Evolutionary conservation across 2,797 vertebrate species (phyloP), one percentile per base, ranked within the genome.

Genomic region (Coendou prehensilis): DNA sequence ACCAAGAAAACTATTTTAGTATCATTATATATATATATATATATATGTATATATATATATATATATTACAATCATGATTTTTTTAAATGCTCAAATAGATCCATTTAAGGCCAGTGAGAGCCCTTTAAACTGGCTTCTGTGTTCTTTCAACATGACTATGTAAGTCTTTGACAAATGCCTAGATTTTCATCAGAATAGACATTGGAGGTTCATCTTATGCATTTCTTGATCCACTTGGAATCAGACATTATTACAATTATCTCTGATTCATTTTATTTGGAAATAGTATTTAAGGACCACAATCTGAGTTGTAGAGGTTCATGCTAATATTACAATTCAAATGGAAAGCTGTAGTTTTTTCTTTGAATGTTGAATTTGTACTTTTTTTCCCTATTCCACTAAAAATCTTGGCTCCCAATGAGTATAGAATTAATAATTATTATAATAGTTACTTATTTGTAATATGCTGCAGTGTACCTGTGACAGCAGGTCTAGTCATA

Each of bases 231-330:
- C 52, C 3, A 54, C 37, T 75, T 94, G 63, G 45, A 87, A 82
- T 93, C 30, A 79, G 0, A 10, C 17, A n/a, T 91, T 96, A 93
- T 61, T 2, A 50, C 4, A 59, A 22, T 10, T 50, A 94, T 75
- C 20, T 37, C 52, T 95, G 10, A 1, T 90, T 84, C 23, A 18
- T 95, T 82, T 83, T 73, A 71, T 54, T 93, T 22, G 64, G 18
- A 85, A 88, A 81, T 56, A 54, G 18, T 75, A 82, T 86, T 94
- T 93, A 93, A 81, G 76, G 52, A 81, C 69, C 63, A 75, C 33
- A 67, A 15, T 41, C 67, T 79, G 80, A 76, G 67, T 59, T 89
- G 54, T 7, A 54, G 94, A 80, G 85, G n/a, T n/a, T 80, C 33
- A 73, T 59, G 13, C 15, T 91, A 84, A 64, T 63, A 57, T 86